Percentiles rank a stretch among this genome's conserved stretches.
These are phyloP conservation scores for Platygyra sinensis DNA, from an alignment of 64 coral and sea anemone genomes.

Conservation along the genomic window DNA sequence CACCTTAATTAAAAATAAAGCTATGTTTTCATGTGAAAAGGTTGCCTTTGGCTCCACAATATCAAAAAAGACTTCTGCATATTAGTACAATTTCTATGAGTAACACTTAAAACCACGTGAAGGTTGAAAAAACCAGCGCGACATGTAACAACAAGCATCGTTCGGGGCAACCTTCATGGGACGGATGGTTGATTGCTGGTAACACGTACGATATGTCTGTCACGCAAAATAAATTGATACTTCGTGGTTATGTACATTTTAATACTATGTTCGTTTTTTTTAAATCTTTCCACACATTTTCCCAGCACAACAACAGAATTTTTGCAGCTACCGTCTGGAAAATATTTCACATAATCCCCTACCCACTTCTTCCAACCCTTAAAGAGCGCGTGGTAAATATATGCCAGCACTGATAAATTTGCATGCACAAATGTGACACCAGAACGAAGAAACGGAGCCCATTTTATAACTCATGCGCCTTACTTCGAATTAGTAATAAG, in stretches of 20 bases:
- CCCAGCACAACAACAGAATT: neutral
- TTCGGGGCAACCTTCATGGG: neutral
- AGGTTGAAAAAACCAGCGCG: no score
- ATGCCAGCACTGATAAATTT: neutral
- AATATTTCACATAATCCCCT: neutral
- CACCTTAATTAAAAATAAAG: no score
- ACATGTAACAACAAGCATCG: no score
- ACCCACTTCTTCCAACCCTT: no score
- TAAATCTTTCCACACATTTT: neutral
- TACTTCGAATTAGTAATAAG: neutral
- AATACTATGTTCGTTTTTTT: neutral
- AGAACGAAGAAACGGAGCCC: neutral
- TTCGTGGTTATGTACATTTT: neutral
- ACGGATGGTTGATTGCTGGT: constrained; percentile 1
- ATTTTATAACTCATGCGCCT: neutral
- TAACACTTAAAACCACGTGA: neutral
- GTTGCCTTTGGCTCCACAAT: no score
- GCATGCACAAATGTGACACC: neutral
- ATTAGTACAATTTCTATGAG: neutral
- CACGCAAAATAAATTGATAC: neutral
- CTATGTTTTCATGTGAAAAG: neutral
- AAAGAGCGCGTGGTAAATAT: neutral
- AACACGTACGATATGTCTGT: neutral
- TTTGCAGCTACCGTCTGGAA: neutral
- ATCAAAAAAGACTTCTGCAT: no score